Evolutionary conservation across 1,140 invertebrate species (phyloP).

Genomic region (Cydia fagiglandana): DNA sequence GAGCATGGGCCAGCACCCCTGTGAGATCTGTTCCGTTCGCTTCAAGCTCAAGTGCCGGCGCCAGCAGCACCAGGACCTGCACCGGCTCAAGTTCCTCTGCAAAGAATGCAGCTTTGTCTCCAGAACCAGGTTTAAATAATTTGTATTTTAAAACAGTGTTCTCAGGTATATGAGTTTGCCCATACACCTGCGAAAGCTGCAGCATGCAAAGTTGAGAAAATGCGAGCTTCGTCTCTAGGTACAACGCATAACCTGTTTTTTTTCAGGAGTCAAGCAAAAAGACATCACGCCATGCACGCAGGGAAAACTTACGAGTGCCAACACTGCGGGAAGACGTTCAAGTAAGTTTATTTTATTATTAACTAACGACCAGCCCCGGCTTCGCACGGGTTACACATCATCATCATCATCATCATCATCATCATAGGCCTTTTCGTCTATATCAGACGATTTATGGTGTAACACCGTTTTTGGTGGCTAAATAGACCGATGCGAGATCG

Average conservation of each 20-base stretch:
- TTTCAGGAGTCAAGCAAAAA: conserved; percentile 7
- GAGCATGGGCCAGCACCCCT: conserved; percentile 6
- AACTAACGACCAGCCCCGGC: no score
- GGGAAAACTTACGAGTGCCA: conserved; percentile 1
- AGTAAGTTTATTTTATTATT: not conserved
- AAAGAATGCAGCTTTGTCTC: conserved; percentile 1
- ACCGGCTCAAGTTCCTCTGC: conserved; percentile 16
- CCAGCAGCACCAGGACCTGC: not conserved
- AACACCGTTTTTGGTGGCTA: no score
- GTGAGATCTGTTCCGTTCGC: not conserved
- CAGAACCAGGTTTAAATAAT: not conserved
- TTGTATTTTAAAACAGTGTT: not conserved
- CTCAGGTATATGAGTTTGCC: not conserved
- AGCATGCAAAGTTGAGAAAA: not conserved
- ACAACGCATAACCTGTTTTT: not conserved
- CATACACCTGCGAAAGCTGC: not conserved
- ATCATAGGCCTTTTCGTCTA: no score
- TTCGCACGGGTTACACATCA: no score
- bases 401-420: no score
- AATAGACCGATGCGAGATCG: no score
- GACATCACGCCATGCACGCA: not conserved
- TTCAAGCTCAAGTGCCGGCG: not conserved
- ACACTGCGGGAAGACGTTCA: conserved; percentile 1
- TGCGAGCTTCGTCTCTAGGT: not conserved
- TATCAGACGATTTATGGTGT: no score